These are phyloP conservation scores for Hylaea fasciaria DNA, from an alignment of 2,888 invertebrate species.

Conservation along the genomic window DNA sequence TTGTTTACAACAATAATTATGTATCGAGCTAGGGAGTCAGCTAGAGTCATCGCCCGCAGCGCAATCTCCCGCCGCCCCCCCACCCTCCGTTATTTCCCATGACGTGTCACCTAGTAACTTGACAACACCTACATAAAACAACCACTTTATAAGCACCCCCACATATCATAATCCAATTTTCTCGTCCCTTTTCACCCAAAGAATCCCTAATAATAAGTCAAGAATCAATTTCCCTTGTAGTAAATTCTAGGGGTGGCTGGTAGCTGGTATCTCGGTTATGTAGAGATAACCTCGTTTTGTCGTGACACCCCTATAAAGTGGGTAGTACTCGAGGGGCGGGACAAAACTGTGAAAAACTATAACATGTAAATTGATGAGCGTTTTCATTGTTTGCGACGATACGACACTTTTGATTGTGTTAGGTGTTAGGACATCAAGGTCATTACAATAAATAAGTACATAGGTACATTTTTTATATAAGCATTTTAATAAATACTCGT, in stretches of 20 bases:
- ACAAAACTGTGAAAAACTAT: slow-evolving; percentile 63
- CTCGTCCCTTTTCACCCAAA: slow-evolving; percentile 29
- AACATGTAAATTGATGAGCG: slow-evolving; percentile 58
- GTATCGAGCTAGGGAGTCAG: too few relatives aligned
- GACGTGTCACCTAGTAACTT: neutral
- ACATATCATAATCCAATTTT: slow-evolving; percentile 41
- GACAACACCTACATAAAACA: slow-evolving; percentile 15
- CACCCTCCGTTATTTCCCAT: too few relatives aligned
- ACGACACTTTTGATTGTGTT: slow-evolving; percentile 21
- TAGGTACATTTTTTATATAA: too few relatives aligned
- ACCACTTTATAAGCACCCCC: slow-evolving; percentile 22
- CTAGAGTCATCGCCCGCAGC: too few relatives aligned
- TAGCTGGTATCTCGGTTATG: slow-evolving; percentile 40
- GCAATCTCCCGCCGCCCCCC: too few relatives aligned
- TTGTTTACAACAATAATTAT: too few relatives aligned
- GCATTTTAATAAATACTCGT: too few relatives aligned
- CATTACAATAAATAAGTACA: too few relatives aligned
- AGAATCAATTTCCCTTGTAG: slow-evolving; percentile 59
- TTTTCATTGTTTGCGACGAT: slow-evolving; percentile 41
- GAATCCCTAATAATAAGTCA: slow-evolving; percentile 51
- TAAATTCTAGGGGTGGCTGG: slow-evolving; percentile 32
- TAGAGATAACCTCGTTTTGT: slow-evolving; percentile 60
- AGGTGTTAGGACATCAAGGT: too few relatives aligned
- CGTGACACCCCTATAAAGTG: slow-evolving; percentile 55
- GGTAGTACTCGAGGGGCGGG: slow-evolving; percentile 47